Conservation (phyloP, 2,797 vertebrate genomes). For the Malacoraja senta region DNA sequence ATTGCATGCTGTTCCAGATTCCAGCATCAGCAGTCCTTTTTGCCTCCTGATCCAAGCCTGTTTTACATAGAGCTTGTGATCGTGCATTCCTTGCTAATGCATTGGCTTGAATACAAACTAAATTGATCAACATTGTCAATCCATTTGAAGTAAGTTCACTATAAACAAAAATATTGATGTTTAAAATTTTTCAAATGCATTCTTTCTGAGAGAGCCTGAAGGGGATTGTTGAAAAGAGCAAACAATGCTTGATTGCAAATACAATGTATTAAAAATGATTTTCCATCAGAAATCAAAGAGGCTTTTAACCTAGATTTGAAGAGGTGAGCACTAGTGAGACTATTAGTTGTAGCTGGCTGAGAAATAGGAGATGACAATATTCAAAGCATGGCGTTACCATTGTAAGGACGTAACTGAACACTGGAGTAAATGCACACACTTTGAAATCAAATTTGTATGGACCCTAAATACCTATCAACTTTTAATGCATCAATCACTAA, state of each 20-base stretch:
- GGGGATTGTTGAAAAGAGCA: conserved; percentile 9
- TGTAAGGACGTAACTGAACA: not conserved
- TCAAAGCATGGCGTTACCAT: not conserved
- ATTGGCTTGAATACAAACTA: not conserved
- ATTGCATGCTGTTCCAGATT: no score
- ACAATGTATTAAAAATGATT: not conserved
- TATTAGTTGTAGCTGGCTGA: not conserved
- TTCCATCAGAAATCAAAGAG: conserved; percentile 5
- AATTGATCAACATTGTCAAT: not conserved
- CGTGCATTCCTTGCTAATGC: not conserved
- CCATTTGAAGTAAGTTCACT: not conserved
- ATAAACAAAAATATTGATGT: conserved; percentile 14
- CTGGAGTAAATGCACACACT: no score
- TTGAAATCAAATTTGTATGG: not conserved
- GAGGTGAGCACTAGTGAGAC: not conserved
- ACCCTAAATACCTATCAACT: not conserved
- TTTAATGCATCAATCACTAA: not conserved
- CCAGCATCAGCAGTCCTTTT: no score
- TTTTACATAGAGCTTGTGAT: not conserved
- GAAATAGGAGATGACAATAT: not conserved
- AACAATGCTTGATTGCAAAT: not conserved
- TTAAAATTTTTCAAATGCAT: conserved; percentile 4
- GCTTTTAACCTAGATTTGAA: conserved; percentile 13
- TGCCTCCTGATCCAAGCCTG: not conserved
- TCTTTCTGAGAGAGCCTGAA: not conserved